Percentiles rank a stretch among this genome's conserved stretches.
These are phyloP conservation scores for Zhengitettix transpicula DNA, from an alignment of 2,888 invertebrate genomes.

Conservation along the genomic window DNA sequence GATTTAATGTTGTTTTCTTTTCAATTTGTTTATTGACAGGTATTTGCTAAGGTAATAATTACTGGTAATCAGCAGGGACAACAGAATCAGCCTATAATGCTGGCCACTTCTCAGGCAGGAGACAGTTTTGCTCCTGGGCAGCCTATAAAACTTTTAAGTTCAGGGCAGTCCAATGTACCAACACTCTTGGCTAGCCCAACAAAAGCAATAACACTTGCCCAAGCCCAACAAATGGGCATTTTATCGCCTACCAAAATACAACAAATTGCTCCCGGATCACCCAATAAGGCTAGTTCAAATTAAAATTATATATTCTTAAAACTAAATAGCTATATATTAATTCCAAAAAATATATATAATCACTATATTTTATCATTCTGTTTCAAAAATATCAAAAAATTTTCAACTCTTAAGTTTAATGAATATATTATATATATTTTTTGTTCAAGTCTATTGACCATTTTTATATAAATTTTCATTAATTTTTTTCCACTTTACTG, in stretches of 20 bases:
- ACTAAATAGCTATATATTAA: too few species aligned
- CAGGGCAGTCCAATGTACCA: conserved; percentile 17
- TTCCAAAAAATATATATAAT: too few species aligned
- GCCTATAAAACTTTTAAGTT: conserved; percentile 22
- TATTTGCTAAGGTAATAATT: conserved; percentile 27
- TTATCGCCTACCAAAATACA: conserved; percentile 31
- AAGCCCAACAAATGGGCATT: conserved; percentile 45
- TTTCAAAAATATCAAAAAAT: too few species aligned
- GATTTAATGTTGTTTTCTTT: neutral
- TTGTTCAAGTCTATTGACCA: too few species aligned
- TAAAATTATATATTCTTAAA: too few species aligned
- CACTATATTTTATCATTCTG: too few species aligned
- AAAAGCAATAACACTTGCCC: conserved; percentile 45
- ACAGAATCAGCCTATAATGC: conserved; percentile 23
- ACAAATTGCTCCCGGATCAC: conserved; percentile 26
- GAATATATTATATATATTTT: too few species aligned
- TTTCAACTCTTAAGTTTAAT: too few species aligned
- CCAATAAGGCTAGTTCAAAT: conserved; percentile 7
- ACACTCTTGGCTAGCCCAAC: conserved; percentile 19
- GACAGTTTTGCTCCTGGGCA: conserved; percentile 12
- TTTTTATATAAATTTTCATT: too few species aligned
- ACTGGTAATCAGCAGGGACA: conserved; percentile 24
- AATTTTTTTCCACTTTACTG: too few species aligned
- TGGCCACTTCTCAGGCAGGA: conserved; percentile 21
- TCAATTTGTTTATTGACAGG: conserved; percentile 15